Conservation (phyloP, 2,888 invertebrate genomes). For the Lasioglossum calceatum region DNA sequence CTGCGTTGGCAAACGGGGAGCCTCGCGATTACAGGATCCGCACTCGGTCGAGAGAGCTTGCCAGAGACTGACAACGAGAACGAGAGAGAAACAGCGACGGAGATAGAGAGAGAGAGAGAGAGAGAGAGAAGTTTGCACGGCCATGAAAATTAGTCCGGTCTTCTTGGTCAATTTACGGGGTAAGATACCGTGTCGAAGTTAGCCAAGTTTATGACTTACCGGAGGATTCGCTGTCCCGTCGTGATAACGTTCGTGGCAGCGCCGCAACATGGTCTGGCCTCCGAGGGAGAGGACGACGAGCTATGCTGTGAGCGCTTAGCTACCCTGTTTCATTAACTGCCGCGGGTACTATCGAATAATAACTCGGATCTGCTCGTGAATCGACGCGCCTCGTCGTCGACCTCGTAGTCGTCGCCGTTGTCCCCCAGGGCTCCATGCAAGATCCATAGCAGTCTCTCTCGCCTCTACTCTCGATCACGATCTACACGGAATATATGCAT, state of each 20-base stretch:
- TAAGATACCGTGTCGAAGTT: conserved; percentile 69
- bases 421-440: neutral
- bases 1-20: conserved; percentile 41
- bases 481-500: neutral
- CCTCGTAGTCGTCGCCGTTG: conserved; percentile 51
- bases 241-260: conserved; percentile 57
- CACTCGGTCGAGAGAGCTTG: neutral
- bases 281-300: neutral
- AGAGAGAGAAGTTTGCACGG: conserved; percentile 17
- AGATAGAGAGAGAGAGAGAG: neutral
- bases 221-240: conserved; percentile 49
- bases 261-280: neutral
- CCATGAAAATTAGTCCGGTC: conserved; percentile 68
- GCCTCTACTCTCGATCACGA: neutral
- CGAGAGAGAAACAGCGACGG: neutral
- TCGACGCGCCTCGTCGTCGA: conserved; percentile 36
- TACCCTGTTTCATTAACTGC: conserved; percentile 69
- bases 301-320: conserved; percentile 28
- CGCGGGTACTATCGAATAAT: conserved; percentile 71
- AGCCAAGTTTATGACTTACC: conserved; percentile 67
- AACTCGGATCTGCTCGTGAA: conserved; percentile 62
- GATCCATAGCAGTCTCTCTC: conserved; percentile 2
- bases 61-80: neutral
- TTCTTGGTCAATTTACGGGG: conserved; percentile 70
- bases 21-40: neutral